Base-by-base conservation (phyloP, 2,113 vertebrate genomes). In the Pygoscelis antarcticus region DNA sequence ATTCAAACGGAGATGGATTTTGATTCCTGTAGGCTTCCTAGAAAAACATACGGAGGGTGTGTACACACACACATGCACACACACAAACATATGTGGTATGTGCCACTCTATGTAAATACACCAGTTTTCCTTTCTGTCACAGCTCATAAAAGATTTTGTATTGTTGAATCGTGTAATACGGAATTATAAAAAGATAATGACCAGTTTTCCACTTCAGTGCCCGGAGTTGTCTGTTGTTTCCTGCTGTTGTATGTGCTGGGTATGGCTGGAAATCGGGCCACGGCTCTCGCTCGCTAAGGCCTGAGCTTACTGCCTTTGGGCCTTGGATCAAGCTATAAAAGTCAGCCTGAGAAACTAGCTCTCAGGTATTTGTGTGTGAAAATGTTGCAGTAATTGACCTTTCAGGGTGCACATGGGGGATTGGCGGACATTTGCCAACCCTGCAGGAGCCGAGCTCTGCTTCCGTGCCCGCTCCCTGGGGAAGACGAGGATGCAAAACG, bases 61-160 rank as follows among this genome's bases (percentile, higher is more conserved):
- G 61, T 72, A 7, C 32, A 23, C 34, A 46, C 2, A 47, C 75
- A 49, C 61, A 60, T 18, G 51, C 69, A n/a, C 52, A 32, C 40
- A 80, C 44, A 49, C 47, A 77, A 18, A 46, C 69, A 46, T 71
- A 83, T n/a, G 85, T 79, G 62, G 22, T 85, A 1, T 5, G 38
- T 61, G 83, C 74, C 69, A 34, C 81, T 82, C 83, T 38, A 0
- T 64, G 86, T 86, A 86, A 93, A 87, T 87, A 93, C 81, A 87
- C 89, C 91, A 96, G 61, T 68, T 84, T 87, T 72, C 51, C 52
- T 89, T 92, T 81, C 80, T 79, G 34, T 87, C 92, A 26, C 61
- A 76, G 87, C 77, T 72, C 65, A 89, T 52, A 51, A 29, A 61
- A 82, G 60, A 77, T 17, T 69, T 61, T 16, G 15, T 82, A 16